Conservation (phyloP, 2,888 invertebrate genomes). For the Zaprionus obscuricornis region DNA sequence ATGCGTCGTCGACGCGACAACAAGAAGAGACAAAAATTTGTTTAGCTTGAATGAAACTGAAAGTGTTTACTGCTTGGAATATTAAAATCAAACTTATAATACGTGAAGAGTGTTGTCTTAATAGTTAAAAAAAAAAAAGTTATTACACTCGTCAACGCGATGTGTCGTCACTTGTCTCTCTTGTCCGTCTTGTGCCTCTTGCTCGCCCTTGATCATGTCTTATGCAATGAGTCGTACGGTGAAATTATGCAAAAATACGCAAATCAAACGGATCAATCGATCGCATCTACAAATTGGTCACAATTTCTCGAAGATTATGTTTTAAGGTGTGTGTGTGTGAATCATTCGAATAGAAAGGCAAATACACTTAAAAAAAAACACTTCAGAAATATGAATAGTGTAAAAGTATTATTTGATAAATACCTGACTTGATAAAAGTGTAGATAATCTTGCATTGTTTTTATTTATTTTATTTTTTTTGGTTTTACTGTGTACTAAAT, state of each 20-base stretch:
- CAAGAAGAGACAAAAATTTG: conserved; percentile 24
- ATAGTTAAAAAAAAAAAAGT: too few relatives aligned
- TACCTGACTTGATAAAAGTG: too few relatives aligned
- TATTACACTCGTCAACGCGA: too few relatives aligned
- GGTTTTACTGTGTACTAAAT: too few relatives aligned
- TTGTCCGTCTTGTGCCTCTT: conserved; percentile 54
- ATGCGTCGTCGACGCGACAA: conserved; percentile 20
- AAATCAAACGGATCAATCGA: conserved; percentile 72
- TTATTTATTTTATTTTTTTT: too few relatives aligned
- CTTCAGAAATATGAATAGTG: too few relatives aligned
- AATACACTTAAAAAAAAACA: too few relatives aligned
- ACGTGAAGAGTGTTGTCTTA: too few relatives aligned
- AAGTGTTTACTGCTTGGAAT: conserved; percentile 49
- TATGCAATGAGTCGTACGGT: conserved; percentile 75
- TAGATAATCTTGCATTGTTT: too few relatives aligned
- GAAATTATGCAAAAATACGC: conserved; percentile 68
- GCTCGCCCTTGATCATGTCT: conserved; percentile 37
- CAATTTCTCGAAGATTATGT: conserved; percentile 87
- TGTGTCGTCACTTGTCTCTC: conserved; percentile 46
- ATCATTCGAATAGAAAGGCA: too few relatives aligned
- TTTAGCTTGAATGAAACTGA: conserved; percentile 75
- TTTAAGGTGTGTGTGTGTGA: conserved; percentile 79
- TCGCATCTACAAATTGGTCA: conserved; percentile 84
- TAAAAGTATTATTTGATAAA: too few relatives aligned
- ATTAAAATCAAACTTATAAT: too few relatives aligned